Conservation (phyloP, 2,888 invertebrate species). For the Drosophila macrothrix region DNA sequence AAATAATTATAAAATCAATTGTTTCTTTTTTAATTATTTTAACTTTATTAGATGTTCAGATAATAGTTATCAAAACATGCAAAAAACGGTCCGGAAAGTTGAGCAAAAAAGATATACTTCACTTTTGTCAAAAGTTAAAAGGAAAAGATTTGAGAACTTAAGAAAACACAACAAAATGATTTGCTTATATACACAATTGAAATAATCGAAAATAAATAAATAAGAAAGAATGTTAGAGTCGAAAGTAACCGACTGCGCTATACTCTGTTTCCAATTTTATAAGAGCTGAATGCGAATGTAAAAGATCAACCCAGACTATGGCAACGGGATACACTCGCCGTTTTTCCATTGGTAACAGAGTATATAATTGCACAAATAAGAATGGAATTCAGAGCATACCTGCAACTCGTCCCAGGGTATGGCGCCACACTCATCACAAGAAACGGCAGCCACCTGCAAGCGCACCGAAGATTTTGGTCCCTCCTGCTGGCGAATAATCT, state of each 20-base stretch:
- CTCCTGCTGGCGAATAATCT: slow-evolving; percentile 90
- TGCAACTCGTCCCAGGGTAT: slow-evolving; percentile 98
- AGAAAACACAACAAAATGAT: slow-evolving; percentile 27
- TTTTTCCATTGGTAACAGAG: neutral
- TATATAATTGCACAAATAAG: neutral
- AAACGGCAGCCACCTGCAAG: slow-evolving; percentile 89
- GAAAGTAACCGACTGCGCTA: neutral
- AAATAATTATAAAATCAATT: slow-evolving; percentile 29
- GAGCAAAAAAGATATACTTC: slow-evolving; percentile 50
- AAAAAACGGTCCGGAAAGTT: slow-evolving; percentile 55
- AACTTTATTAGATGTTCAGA: slow-evolving; percentile 51
- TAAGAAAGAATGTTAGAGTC: neutral
- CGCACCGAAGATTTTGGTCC: slow-evolving; percentile 89
- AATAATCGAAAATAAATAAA: slow-evolving; percentile 19
- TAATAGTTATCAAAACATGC: slow-evolving; percentile 68
- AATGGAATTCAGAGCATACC: slow-evolving; percentile 86
- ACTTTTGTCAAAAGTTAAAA: slow-evolving; percentile 17
- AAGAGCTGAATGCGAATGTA: neutral
- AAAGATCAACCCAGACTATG: neutral
- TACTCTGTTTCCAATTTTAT: neutral
- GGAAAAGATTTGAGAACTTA: slow-evolving; percentile 11
- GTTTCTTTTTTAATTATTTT: neutral
- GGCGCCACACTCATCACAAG: slow-evolving; percentile 93
- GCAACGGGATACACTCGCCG: neutral
- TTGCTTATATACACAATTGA: slow-evolving; percentile 52